Evolutionary conservation across 2,113 vertebrate genomes (phyloP).

Genomic region (Hippocampus zosterae): DNA sequence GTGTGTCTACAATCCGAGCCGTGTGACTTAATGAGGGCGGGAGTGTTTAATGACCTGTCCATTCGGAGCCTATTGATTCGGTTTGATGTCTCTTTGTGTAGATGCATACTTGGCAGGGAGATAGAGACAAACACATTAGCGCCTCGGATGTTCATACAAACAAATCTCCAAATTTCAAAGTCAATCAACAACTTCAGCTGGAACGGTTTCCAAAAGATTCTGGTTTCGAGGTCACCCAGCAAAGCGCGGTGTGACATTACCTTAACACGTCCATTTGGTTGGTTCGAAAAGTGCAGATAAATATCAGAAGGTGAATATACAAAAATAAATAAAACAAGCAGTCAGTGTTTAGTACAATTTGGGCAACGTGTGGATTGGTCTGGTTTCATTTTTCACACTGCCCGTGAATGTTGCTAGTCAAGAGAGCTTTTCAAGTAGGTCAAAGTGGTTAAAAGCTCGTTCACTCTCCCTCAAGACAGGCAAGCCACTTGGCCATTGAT

Average conservation of each 20-base stretch:
- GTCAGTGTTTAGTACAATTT: neutral
- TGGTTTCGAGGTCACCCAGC: neutral
- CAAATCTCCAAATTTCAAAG: constrained; percentile 29
- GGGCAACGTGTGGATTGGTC: neutral
- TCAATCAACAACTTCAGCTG: constrained; percentile 20
- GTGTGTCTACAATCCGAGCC: constrained; percentile 42
- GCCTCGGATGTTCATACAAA: constrained; percentile 37
- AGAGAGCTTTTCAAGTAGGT: neutral
- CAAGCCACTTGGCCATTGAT: neutral
- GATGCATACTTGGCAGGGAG: constrained; percentile 36
- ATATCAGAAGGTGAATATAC: neutral
- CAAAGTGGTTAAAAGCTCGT: neutral
- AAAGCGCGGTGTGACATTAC: neutral
- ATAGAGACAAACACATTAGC: constrained; percentile 40
- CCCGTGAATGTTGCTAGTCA: too few species aligned
- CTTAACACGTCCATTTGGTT: neutral
- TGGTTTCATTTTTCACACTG: too few species aligned
- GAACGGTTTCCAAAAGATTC: constrained; percentile 27
- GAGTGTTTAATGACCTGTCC: constrained; percentile 59
- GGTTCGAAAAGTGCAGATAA: neutral
- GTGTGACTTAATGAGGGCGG: constrained; percentile 47
- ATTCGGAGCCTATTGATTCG: constrained; percentile 58
- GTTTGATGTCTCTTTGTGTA: constrained; percentile 58
- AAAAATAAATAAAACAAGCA: neutral
- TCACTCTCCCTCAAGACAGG: neutral